phyloP scores from a whole-genome alignment of 2,113 vertebrate genomes.

The Salvelinus sp. region DNA sequence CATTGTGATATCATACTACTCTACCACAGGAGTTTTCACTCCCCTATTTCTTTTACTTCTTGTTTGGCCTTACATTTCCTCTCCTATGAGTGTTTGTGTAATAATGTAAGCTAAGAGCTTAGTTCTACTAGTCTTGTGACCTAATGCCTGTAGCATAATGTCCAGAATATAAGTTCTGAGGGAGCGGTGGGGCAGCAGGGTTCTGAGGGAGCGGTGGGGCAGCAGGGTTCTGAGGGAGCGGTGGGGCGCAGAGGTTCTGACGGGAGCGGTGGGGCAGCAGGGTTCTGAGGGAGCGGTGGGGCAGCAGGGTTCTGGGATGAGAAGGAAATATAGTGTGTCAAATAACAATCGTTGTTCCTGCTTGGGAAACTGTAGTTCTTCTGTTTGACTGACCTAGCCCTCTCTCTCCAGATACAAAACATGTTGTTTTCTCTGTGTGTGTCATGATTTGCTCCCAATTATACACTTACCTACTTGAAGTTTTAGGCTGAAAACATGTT shows the following conservation, averaged over 20 bases:
- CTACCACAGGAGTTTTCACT: constrained; percentile 23
- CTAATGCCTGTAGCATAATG: constrained; percentile 51
- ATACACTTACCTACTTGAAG: neutral
- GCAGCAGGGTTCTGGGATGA: neutral
- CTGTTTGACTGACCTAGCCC: constrained; percentile 21
- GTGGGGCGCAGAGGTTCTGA: neutral
- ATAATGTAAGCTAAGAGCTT: constrained; percentile 44
- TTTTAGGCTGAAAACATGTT: constrained; percentile 28
- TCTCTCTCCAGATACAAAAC: constrained; percentile 14
- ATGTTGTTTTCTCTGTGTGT: constrained; percentile 10
- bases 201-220: neutral
- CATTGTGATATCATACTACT: constrained; percentile 43
- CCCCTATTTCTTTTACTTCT: constrained; percentile 45
- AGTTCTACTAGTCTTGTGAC: constrained; percentile 63
- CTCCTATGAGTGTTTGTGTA: constrained; percentile 35
- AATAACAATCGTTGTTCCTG: constrained; percentile 58
- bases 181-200: neutral
- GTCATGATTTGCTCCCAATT: constrained; percentile 4
- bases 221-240: constrained; percentile 30
- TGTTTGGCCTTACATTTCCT: constrained; percentile 49
- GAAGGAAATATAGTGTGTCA: constrained; percentile 2
- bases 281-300: constrained; percentile 28
- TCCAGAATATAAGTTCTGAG: constrained; percentile 50
- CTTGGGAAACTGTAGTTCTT: constrained; percentile 22
- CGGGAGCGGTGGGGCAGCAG: neutral